Base-by-base conservation (phyloP, 2,888 invertebrate genomes). In the Agrochola litura region DNA sequence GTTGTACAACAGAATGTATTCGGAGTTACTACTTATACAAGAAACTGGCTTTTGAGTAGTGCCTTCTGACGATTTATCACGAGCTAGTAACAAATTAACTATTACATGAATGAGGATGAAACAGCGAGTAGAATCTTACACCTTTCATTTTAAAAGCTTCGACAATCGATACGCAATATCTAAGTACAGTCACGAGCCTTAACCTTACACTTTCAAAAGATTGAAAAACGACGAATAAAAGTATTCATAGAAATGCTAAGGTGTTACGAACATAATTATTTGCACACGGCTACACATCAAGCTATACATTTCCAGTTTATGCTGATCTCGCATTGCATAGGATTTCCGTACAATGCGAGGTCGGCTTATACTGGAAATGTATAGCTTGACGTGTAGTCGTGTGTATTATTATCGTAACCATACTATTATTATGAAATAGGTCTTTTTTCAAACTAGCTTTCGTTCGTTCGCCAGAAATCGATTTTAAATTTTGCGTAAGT, bases 1-100 rank as follows among this genome's bases (percentile, higher is more conserved):
- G 37, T 73, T 79, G 22, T 60, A 65, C 19, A 69, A 69, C 37
- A 60, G 10, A 41, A 63, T 75, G 5, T 49, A 66, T 71, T 66
- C 16, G 14, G 9, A 54, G 10, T 22, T 41, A 19, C 5, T 61
- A 63, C 22, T 10, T 9, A 9, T 37, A 61, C 25, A 58, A 46
- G n/a, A 58, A 70, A 56, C n/a, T 37, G 16, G 6, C 46, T 30
- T 73, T 46, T 30, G 9, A 56, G 8, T 37, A 67, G 10, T 22
- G 30, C 16, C 5, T 10, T 6, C 52, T 16, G 14, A 10, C 0
- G 0, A 46, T 41, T 68, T 67, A 64, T 63, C 46, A n/a, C 30
- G 10, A 22, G 8, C 0, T 41, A 41, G 1, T 30, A 56, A 16
- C 16, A 22, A 58, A 37, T 16, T 30, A 19, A 4, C 1, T 2